Evolutionary conservation across 2,888 invertebrate genomes (phyloP), one percentile per base, ranked within the genome.

Genomic region (Plemyria rubiginata): DNA sequence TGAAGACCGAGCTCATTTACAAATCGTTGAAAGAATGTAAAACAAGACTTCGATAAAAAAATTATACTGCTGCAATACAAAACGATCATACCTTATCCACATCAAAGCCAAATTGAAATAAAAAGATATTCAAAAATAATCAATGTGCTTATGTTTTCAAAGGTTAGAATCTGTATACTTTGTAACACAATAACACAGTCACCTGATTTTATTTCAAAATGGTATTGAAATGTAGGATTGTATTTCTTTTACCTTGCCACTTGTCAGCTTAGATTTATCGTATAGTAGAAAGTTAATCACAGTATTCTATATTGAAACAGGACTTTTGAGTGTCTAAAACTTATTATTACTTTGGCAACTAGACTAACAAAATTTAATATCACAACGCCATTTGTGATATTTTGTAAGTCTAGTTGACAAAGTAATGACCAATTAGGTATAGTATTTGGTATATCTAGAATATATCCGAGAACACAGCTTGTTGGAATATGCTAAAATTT

Each of bases 151-250:
- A 50, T n/a, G n/a, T n/a, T 22, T 53, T 46, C 8, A 40, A 43
- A 15, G 43, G 45, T 8, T 41, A 41, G 6, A 41, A n/a, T 4
- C 58, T 59, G 46, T 41, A 16, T 32, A 54, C 13, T 45, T 41
- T 58, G 70, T 54, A 67, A 70, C 46, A 50, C 28, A 54, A 70
- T 68, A 68, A 43, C 45, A 40, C 11, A 59, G 63, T 58, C 56
- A 68, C 38, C 55, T 41, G 55, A 63, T 64, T 62, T 67, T 66
- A 13, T 55, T 62, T 55, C 11, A 45, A 64, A 58, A 45, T 54
- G 52, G 54, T 60, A 45, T 63, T 67, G 58, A 58, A 66, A 62
- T 51, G 51, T 8, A 54, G 54, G 62, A 62, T 68, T 64, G 56
- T 60, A 59, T 61, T 60, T 62, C 54, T 66, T 56, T 55, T 48